phyloP scores from a whole-genome alignment of 2,113 vertebrate species.

The Mastomys natalensis region DNA sequence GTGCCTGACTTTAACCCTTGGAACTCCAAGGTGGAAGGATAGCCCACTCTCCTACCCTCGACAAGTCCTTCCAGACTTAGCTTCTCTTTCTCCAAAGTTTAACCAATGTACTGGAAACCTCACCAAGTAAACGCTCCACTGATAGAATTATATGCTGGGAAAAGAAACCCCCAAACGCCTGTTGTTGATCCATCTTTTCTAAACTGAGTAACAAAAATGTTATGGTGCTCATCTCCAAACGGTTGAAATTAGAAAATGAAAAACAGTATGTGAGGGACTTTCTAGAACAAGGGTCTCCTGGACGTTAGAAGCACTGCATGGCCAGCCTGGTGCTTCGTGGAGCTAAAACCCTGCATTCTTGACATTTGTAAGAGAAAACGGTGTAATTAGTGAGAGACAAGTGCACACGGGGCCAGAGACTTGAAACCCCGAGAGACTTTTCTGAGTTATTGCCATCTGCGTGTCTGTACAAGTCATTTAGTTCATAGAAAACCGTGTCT shows the following conservation, averaged over 20 bases:
- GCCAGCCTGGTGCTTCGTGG: not conserved
- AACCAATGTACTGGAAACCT: slow-evolving; percentile 16
- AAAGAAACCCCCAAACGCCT: not conserved
- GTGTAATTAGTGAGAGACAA: not conserved
- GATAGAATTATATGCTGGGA: not conserved
- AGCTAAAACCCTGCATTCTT: not conserved
- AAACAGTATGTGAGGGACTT: not conserved
- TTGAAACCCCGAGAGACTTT: not conserved
- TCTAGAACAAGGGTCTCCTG: not conserved
- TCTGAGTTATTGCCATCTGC: not conserved
- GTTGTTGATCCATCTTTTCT: not conserved
- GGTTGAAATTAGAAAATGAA: not conserved
- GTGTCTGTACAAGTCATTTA: not conserved
- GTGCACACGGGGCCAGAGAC: not conserved
- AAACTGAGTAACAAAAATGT: slow-evolving; percentile 17
- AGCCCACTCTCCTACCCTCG: not conserved
- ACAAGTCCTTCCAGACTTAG: not conserved
- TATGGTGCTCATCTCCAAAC: not conserved
- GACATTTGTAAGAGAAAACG: not conserved
- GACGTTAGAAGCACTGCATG: not conserved
- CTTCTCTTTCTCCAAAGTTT: not conserved
- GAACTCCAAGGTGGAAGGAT: not conserved
- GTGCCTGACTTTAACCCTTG: not conserved
- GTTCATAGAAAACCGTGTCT: slow-evolving; percentile 12
- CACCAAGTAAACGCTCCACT: slow-evolving; percentile 18